These are phyloP conservation scores for Morphnarchus princeps DNA, from an alignment of 2,113 vertebrate genomes.

Conservation along the genomic window DNA sequence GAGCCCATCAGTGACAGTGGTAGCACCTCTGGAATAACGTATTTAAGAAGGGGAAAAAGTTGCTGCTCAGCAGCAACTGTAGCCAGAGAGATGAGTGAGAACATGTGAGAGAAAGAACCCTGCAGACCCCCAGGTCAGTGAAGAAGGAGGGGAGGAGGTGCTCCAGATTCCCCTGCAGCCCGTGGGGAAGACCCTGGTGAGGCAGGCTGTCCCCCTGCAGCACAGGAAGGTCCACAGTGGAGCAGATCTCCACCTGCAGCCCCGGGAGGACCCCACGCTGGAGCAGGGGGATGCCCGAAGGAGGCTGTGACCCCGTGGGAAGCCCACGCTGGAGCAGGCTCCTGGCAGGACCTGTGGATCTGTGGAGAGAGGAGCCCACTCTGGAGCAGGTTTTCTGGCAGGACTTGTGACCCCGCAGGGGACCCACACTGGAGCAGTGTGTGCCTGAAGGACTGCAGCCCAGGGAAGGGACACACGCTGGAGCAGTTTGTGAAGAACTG, in stretches of 20 bases:
- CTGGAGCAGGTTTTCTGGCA: too few species aligned
- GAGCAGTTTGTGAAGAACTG: neutral
- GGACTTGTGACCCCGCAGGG: too few species aligned
- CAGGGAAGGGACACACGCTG: rapidly evolving
- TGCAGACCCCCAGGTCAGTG: neutral
- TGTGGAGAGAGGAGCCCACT: too few species aligned
- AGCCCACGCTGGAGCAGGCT: too few species aligned
- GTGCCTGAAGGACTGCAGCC: too few species aligned
- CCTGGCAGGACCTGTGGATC: too few species aligned
- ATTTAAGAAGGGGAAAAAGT: neutral
- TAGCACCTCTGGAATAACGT: neutral
- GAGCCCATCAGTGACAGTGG: neutral
- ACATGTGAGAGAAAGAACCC: neutral
- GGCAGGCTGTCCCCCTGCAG: neutral
- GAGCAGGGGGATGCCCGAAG: too few species aligned
- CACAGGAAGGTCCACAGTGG: neutral
- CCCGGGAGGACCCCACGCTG: neutral
- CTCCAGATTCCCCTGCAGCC: neutral
- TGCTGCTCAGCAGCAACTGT: neutral
- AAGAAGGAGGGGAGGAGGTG: neutral
- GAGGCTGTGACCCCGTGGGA: too few species aligned
- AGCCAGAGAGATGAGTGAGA: neutral
- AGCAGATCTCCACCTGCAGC: too few species aligned
- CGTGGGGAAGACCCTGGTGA: neutral
- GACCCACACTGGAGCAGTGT: too few species aligned